Evolutionary conservation across 2,797 vertebrate genomes (phyloP), one percentile per base, ranked within the genome.

Genomic region (Acanthis flammea): DNA sequence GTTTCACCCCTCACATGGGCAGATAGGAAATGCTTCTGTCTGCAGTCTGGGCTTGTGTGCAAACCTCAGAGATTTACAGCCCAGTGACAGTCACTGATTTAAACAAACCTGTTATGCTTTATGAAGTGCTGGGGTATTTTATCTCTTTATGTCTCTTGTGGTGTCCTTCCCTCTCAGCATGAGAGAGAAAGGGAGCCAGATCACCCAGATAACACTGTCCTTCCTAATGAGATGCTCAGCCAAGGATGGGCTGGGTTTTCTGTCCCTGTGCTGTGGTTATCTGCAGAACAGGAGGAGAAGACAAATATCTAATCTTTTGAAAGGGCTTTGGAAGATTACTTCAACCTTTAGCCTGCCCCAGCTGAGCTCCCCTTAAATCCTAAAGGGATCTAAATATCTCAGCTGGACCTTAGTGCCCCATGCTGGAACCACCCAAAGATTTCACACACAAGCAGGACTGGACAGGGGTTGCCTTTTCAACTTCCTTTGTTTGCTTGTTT

Each of bases 271-370:
- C 78, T 79, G 24, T 45, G 50, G 62, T 84, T 95, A 95, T 94
- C 91, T 93, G 88, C 68, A 58, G 83, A 89, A 61, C 28, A 66
- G 65, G 68, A 81, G 77, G 17, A 85, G 86, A 81, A 76, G 83
- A 73, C 0, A 0, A 74, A 19, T 57, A 58, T 92, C 79, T 96
- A 93, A 88, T 94, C 90, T 91, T 90, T 92, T 45, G 73, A 88
- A 84, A 66, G 77, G 55, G 62, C 74, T 95, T 91, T 92, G 68
- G 61, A 82, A 93, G 92, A 95, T 96, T 88, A 66, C 42, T 91
- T 90, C 50, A 87, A 83, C 77, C 55, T 91, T 78, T 79, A 37
- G 60, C 44, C 80, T 92, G 70, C 42, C 78, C 48, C n/a, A 73
- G n/a, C 57, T 81, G 83, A 75, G 77, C 48, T 83, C 41, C 4